Conservation (phyloP, 2,113 vertebrate genomes). For the Ellobius talpinus region DNA sequence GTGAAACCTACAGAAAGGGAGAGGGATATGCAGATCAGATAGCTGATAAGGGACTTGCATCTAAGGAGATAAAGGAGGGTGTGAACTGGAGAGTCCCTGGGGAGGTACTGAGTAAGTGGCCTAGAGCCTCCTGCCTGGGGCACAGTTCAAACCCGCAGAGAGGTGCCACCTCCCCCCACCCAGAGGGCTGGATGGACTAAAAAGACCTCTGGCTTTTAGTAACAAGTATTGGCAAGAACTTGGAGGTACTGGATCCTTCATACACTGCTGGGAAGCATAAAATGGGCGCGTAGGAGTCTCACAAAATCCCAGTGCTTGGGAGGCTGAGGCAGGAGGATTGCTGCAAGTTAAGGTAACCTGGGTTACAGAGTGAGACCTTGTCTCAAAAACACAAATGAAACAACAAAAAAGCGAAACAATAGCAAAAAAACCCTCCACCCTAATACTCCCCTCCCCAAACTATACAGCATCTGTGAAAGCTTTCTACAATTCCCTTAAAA, state of each 20-base stretch:
- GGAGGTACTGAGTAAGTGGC: not conserved
- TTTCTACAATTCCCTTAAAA: no score
- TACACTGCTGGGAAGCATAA: not conserved
- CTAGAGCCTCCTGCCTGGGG: not conserved
- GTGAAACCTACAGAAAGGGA: not conserved
- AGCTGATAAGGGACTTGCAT: not conserved
- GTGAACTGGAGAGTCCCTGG: not conserved
- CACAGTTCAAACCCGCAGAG: no score
- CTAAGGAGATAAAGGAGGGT: not conserved
- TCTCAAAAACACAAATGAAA: not conserved
- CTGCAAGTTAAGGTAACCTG: not conserved
- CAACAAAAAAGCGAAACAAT: not conserved
- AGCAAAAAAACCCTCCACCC: not conserved
- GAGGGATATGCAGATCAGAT: not conserved
- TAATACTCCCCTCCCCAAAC: not conserved
- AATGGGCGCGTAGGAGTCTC: no score
- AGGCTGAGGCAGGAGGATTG: not conserved
- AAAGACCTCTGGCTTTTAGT: not conserved
- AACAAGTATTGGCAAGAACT: not conserved
- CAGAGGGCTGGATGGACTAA: accelerated
- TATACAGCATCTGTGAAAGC: not conserved
- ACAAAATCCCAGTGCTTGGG: not conserved
- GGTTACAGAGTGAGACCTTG: not conserved
- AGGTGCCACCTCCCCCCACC: not conserved
- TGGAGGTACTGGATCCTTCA: not conserved